Conservation (phyloP, 2,888 invertebrate genomes). For the Monopis laevigella region DNA sequence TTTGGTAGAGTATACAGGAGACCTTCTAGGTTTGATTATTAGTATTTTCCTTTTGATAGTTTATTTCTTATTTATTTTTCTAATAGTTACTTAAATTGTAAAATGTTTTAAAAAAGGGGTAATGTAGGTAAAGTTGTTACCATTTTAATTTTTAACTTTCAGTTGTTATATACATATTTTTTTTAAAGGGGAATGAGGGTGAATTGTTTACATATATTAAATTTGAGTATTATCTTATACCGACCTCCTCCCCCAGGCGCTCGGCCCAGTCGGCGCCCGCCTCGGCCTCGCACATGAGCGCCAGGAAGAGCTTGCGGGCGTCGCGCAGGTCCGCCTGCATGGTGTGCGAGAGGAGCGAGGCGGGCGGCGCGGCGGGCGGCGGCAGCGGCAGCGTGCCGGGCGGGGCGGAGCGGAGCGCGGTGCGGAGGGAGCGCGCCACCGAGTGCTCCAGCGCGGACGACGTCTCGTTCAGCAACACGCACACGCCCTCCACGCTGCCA, state of each 20-base stretch:
- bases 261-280: slow-evolving; percentile 90
- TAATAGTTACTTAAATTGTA: too few species aligned
- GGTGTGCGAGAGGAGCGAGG: slow-evolving; percentile 52
- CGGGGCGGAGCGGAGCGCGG: slow-evolving; percentile 69
- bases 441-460: slow-evolving; percentile 87
- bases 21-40: too few species aligned
- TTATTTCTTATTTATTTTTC: too few species aligned
- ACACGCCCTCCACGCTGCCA: slow-evolving; percentile 93
- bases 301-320: slow-evolving; percentile 78
- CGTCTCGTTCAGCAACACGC: slow-evolving; percentile 95
- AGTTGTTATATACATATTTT: too few species aligned
- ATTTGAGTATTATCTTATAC: too few species aligned
- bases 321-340: slow-evolving; percentile 81
- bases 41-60: too few species aligned
- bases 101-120: too few species aligned
- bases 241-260: slow-evolving; percentile 81
- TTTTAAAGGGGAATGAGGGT: too few species aligned
- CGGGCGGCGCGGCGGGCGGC: slow-evolving; percentile 53
- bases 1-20: too few species aligned
- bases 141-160: too few species aligned
- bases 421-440: slow-evolving; percentile 77
- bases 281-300: slow-evolving; percentile 90
- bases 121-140: too few species aligned
- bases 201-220: too few species aligned
- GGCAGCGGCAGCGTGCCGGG: slow-evolving; percentile 36